Base-by-base conservation (phyloP, 2,113 vertebrate genomes). In the Stegastes partitus region DNA sequence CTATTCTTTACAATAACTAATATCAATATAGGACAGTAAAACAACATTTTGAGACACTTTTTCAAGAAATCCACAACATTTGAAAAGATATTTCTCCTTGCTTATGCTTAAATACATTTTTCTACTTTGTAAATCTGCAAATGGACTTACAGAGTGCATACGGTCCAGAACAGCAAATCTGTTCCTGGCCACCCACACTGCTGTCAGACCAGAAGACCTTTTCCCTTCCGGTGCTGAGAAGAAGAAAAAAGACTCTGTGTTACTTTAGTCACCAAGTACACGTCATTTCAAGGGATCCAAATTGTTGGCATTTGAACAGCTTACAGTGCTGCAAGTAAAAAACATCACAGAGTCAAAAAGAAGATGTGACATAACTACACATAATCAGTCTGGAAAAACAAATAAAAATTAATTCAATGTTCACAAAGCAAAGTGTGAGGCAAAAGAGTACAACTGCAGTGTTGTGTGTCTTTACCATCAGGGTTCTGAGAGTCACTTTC, bases 111-210 rank as follows among this genome's bases (percentile, higher is more conserved):
- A 6, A 34, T 28, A 23, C 0, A 12, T 57, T 28, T 39, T 19
- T 25, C 15, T 47, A 10, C 18, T 53, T 15, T 23, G 26, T 26
- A 12, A 37, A 71, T 14, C 5, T 69, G 23, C 3, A 61, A 11
- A 28, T 0, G 5, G 3, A 83, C 93, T 96, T 85, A 99, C 98
- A 74, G 97, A 99, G 86, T 99, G 98, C 98, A 99, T 99, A 3
- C 98, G 95, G 82, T 99, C 98, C 90, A 99, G 89, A 37, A 99
- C 98, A 0, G 98, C 97, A 72, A 99, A 99, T 34, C 98, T 93
- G 89, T 99, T 99, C 39, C 98, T 95, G 47, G 98, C 98, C 39
- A 99, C 98, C 98, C 98, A 99, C n/a, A 99, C 96, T 0, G 97
- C 97, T 0, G 98, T 99, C 12, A 99, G 94, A 77, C 98, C 98